A percentile compares a stretch with the other conserved stretches of the same genome.
Evolutionary conservation across 2,113 vertebrate genomes (phyloP).

Genomic region (Merops nubicus): DNA sequence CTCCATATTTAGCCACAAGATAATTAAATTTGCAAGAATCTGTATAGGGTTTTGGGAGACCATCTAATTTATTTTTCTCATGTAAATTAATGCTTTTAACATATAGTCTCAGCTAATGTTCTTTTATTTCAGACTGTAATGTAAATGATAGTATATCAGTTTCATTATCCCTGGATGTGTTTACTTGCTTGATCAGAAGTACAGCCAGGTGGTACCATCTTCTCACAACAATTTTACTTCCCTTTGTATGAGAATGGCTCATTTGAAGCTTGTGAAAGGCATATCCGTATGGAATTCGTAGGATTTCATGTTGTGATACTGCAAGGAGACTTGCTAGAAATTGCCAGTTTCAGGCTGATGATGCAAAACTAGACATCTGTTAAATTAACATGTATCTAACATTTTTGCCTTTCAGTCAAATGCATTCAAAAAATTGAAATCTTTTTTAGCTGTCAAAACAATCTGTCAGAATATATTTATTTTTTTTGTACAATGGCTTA

Average conservation of each 20-base stretch:
- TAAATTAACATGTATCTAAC: conserved; percentile 84
- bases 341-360: conserved; percentile 79
- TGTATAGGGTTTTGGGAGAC: not conserved
- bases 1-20: not conserved
- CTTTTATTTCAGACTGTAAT: not conserved
- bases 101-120: not conserved
- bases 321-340: conserved; percentile 74
- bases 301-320: conserved; percentile 68
- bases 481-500: conserved; percentile 77
- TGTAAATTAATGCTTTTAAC: not conserved
- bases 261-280: conserved; percentile 72
- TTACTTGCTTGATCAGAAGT: conserved; percentile 59
- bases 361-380: conserved; percentile 82
- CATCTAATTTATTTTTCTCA: not conserved
- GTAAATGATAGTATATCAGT: not conserved
- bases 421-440: conserved; percentile 72
- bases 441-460: conserved; percentile 81
- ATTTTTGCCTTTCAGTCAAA: conserved; percentile 81
- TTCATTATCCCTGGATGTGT: conserved; percentile 46
- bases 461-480: conserved; percentile 79
- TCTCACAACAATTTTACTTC: conserved; percentile 65
- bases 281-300: conserved; percentile 62
- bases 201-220: conserved; percentile 69
- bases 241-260: conserved; percentile 69
- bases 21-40: not conserved